Conservation (phyloP, 2,888 invertebrate species). For the Alentia gelatinosa region DNA sequence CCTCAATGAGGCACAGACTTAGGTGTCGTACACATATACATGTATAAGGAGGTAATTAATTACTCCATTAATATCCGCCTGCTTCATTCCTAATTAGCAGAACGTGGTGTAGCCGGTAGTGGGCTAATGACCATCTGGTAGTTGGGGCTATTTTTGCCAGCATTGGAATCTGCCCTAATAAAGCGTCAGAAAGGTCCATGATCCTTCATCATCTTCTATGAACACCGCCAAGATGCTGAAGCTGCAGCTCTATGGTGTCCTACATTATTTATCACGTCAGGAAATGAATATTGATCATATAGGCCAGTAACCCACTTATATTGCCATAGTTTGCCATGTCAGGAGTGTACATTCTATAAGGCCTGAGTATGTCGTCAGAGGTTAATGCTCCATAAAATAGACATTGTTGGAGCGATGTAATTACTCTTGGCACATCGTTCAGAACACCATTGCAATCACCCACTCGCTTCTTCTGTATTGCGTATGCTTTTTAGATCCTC, state of each 20-base stretch:
- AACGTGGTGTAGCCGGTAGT: not conserved
- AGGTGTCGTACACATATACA: too few species aligned
- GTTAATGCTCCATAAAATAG: not conserved
- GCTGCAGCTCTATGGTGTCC: too few species aligned
- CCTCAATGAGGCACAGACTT: too few species aligned
- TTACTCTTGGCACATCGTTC: too few species aligned
- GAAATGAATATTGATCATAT: not conserved
- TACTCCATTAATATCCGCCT: not conserved
- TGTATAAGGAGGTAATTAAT: not conserved
- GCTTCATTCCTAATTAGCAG: not conserved
- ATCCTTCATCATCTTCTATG: not conserved
- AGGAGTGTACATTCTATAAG: not conserved
- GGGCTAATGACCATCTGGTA: not conserved
- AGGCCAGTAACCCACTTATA: not conserved
- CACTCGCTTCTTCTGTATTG: too few species aligned
- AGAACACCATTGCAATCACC: too few species aligned
- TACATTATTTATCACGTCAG: not conserved
- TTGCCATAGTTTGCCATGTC: not conserved
- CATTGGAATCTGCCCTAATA: too few species aligned
- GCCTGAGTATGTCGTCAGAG: not conserved
- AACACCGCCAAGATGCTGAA: too few species aligned
- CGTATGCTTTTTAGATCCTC: too few species aligned
- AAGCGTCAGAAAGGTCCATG: too few species aligned
- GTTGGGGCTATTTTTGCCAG: too few species aligned
- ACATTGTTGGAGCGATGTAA: too few species aligned